phyloP scores from a whole-genome alignment of 2,888 invertebrate genomes.

The Pogonocherus hispidulus region DNA sequence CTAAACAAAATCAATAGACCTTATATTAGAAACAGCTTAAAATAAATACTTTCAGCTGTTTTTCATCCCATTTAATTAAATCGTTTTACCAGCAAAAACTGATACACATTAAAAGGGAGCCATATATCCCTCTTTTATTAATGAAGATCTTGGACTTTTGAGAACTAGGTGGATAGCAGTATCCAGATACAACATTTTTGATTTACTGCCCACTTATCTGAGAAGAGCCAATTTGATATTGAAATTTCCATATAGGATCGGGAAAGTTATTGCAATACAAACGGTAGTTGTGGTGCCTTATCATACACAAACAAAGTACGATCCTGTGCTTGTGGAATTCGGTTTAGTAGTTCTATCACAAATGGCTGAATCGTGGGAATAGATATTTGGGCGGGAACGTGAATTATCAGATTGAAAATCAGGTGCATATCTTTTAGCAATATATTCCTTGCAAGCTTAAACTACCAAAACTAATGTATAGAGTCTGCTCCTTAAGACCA shows the following conservation, averaged over 20 bases:
- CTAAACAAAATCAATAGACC: too few species aligned
- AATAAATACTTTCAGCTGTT: too few species aligned
- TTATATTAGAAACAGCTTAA: too few species aligned
- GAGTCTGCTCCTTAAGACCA: too few species aligned
- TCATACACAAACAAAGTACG: conserved; percentile 13
- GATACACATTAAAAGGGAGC: too few species aligned
- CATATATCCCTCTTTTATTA: too few species aligned
- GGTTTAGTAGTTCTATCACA: conserved; percentile 9
- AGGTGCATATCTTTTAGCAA: not conserved
- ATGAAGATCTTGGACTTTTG: too few species aligned
- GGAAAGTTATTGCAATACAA: not conserved
- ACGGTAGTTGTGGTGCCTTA: not conserved
- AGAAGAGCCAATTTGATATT: not conserved
- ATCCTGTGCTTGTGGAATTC: conserved; percentile 11
- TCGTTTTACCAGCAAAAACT: too few species aligned
- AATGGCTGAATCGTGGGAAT: conserved; percentile 11
- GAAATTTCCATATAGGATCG: not conserved
- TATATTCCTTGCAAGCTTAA: not conserved
- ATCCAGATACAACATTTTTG: not conserved
- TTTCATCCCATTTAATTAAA: too few species aligned
- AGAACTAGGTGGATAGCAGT: too few species aligned
- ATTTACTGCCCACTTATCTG: not conserved
- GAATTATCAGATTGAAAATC: conserved; percentile 1
- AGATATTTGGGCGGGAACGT: not conserved
- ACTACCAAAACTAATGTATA: not conserved